phyloP scores from a whole-genome alignment of 2,113 vertebrate genomes.

The Equus przewalskii region DNA sequence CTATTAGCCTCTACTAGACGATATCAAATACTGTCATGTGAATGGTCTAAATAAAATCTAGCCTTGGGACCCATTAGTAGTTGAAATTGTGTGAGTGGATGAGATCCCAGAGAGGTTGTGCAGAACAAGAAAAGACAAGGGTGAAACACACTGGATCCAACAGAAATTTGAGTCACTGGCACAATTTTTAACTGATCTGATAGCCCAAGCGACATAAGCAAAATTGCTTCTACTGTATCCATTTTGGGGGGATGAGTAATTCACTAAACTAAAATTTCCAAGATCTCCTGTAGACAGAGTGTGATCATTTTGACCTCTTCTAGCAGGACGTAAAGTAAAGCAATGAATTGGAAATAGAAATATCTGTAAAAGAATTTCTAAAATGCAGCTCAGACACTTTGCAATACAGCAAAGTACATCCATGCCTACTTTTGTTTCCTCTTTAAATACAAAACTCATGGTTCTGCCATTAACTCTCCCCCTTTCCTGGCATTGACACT shows the following conservation, averaged over 20 bases:
- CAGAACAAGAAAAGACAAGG: neutral
- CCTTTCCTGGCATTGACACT: neutral
- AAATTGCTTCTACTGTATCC: neutral
- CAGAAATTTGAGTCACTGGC: neutral
- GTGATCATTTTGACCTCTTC: neutral
- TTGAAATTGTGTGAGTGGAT: neutral
- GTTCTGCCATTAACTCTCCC: neutral
- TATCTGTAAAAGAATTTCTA: neutral
- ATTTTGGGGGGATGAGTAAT: neutral
- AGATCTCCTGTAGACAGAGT: neutral
- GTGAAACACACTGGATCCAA: neutral
- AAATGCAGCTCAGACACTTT: neutral
- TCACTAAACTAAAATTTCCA: neutral
- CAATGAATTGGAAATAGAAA: slow-evolving; percentile 21
- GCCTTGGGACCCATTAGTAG: neutral
- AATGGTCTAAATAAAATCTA: slow-evolving; percentile 28
- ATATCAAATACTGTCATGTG: neutral
- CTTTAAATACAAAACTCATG: slow-evolving; percentile 34
- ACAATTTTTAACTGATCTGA: neutral
- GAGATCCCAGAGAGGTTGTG: neutral
- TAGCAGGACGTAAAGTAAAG: neutral
- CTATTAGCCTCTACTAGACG: neutral
- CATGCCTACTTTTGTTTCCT: neutral
- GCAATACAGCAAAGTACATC: slow-evolving; percentile 25
- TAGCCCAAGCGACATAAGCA: neutral